These are phyloP conservation scores for Nephrotoma appendiculata DNA, from an alignment of 2,888 invertebrate genomes.

Conservation along the genomic window DNA sequence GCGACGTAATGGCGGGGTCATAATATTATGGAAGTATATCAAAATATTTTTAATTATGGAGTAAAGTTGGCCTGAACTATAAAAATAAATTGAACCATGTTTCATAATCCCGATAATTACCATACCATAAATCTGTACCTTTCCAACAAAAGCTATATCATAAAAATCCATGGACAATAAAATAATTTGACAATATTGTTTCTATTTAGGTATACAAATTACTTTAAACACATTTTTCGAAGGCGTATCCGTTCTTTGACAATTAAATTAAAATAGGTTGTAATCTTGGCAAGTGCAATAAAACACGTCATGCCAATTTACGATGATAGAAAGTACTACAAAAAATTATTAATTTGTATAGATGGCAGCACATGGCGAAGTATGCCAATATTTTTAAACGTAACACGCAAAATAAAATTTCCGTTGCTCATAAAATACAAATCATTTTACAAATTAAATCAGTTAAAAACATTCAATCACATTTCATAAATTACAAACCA, in stretches of 20 bases:
- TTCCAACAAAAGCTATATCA: neutral
- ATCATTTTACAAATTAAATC: neutral
- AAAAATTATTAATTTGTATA: neutral
- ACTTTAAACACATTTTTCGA: neutral
- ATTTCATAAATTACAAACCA: neutral
- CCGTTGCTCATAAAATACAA: neutral
- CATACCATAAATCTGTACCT: neutral
- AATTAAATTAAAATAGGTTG: neutral
- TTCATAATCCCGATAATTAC: neutral
- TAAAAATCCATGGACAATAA: neutral
- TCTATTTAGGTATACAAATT: neutral
- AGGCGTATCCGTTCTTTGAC: neutral
- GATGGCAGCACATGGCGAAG: neutral
- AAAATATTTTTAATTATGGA: neutral
- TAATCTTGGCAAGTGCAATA: neutral
- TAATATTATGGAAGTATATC: neutral
- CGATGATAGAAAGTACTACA: neutral
- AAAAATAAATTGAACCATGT: neutral
- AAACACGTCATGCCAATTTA: neutral
- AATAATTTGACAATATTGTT: neutral
- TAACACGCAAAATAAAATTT: neutral
- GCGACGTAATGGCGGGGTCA: neutral
- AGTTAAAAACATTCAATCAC: neutral
- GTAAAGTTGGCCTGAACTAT: neutral
- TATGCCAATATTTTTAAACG: neutral